Evolutionary conservation across 2,113 vertebrate genomes (phyloP), one percentile per base, ranked within the genome.

Genomic region (Fulica atra): DNA sequence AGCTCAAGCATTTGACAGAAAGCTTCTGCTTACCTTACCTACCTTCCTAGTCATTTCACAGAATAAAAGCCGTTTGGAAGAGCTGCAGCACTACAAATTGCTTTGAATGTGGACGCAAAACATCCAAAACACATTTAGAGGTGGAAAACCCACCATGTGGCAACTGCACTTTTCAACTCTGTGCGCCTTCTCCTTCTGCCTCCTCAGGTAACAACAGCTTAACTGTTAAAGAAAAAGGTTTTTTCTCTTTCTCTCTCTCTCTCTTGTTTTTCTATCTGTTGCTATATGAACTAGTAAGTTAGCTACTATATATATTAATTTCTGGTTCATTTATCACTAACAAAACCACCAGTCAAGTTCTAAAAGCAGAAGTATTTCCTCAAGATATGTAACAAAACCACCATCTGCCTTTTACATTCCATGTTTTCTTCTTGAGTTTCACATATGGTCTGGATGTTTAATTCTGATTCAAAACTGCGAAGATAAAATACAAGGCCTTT

Each of bases 91-190:
- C 35, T 64, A 63, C 28, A 85, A 50, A 85, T 61, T 48, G 21
- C 51, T 74, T n/a, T 25, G 31, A 82, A 79, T 25, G 33, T 26
- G 26, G 33, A 74, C 10, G 29, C 33, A 65, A 51, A 88, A 73
- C 33, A 85, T 19, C 26, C 44, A 42, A 46, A 82, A n/a, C 0
- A 0, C 0, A 2, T n/a, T 28, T 70, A 61, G 15, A 29, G 29
- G 59, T 56, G 54, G 35, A 86, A 93, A 81, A 69, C 6, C 15
- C 35, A 57, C 18, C 25, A 18, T 29, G 26, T 5, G 44, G 36
- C 44, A 88, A 76, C 33, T 26, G 44, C 24, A 68, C 13, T 33
- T 56, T 81, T 91, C 59, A 83, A 24, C 19, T 70, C 19, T 26
- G 6, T n/a, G 40, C n/a, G 50, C 9, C 18, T 59, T 64, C 51